Base-by-base conservation (phyloP, 2,888 invertebrate species). In the Pachymerium ferrugineum region DNA sequence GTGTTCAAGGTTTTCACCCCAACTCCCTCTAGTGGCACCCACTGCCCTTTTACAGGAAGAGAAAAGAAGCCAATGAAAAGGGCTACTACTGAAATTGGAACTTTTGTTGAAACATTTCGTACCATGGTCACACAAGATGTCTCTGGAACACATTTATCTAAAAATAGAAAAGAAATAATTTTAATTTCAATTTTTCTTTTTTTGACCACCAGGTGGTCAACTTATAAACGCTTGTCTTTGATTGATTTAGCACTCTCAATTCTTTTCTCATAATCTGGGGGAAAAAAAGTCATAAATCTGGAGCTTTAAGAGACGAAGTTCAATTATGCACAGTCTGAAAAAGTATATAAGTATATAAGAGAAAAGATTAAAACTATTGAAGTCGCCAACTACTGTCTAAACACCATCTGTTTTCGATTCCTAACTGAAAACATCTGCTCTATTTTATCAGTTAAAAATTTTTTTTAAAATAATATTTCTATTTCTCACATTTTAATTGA, bases 301-400 rank as follows among this genome's bases (percentile, higher is more conserved):
- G n/a, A 10, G 62, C 62, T 62, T 62, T 62, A 62, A n/a, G n/a
- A n/a, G n/a, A n/a, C n/a, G n/a, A n/a, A n/a, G 25, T 6, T 25
- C 62, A 62, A 62, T 62, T 62, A 62, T 62, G 62, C 62, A 62
- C 62, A 62, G 62, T 62, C 62, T 22, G 28, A 62, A 62, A n/a
- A 62, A 22, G 28, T 62, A 62, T 62, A 62, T 62, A 22, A 62
- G 28, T 62, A 62, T 25, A 10, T 62, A 10, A 4, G 25, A 62
- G 8, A 14, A 16, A 38, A 62, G 62, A 22, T 62, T 62, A 62
- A 54, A 54, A 62, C 62, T 14, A 62, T 62, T 62, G 25, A 54
- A 54, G 22, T 54, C 5, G 54, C 22, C 19, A 2, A 25, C 54
- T 25, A 62, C 16, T n/a, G 19, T 22, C 28, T 54, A 54, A 28